phyloP scores from a whole-genome alignment of 2,888 invertebrate species.

The Atethmia centrago region DNA sequence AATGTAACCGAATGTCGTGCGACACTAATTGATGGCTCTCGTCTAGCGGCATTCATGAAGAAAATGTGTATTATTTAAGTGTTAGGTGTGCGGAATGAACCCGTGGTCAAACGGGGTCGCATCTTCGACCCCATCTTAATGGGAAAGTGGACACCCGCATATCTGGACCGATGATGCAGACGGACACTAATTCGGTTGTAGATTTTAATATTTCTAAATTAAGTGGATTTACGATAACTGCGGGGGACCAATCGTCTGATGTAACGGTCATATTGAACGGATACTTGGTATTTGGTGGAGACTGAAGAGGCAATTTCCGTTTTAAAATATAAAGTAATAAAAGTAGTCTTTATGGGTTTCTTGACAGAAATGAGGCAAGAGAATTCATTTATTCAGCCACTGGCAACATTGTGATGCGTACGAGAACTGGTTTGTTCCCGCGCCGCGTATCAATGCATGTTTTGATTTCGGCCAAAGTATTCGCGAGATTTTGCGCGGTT shows the following conservation, averaged over 20 bases:
- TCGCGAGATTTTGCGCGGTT: slow-evolving; percentile 86
- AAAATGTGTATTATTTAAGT: slow-evolving; percentile 67
- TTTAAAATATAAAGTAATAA: slow-evolving; percentile 37
- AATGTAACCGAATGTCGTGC: slow-evolving; percentile 71
- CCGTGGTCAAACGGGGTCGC: slow-evolving; percentile 70
- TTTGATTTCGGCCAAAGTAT: slow-evolving; percentile 81
- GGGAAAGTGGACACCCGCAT: slow-evolving; percentile 87
- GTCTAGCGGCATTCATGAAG: slow-evolving; percentile 73
- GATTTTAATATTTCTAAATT: slow-evolving; percentile 78
- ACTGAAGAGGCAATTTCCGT: slow-evolving; percentile 17
- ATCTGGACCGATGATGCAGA: slow-evolving; percentile 63
- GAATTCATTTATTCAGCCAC: slow-evolving; percentile 61
- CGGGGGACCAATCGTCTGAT: slow-evolving; percentile 66
- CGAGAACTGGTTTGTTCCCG: slow-evolving; percentile 72
- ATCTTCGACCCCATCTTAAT: slow-evolving; percentile 81
- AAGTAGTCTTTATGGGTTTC: slow-evolving; percentile 38
- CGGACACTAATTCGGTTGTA: slow-evolving; percentile 78
- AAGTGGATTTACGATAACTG: slow-evolving; percentile 76
- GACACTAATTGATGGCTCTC: slow-evolving; percentile 78
- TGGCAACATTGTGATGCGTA: slow-evolving; percentile 62
- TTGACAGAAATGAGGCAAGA: slow-evolving; percentile 43
- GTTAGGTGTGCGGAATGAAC: slow-evolving; percentile 71
- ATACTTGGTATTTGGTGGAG: slow-evolving; percentile 20
- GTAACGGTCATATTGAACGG: slow-evolving; percentile 50
- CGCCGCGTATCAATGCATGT: slow-evolving; percentile 78